Conservation (phyloP, 2,797 vertebrate genomes). For the Rachycentron canadum region DNA sequence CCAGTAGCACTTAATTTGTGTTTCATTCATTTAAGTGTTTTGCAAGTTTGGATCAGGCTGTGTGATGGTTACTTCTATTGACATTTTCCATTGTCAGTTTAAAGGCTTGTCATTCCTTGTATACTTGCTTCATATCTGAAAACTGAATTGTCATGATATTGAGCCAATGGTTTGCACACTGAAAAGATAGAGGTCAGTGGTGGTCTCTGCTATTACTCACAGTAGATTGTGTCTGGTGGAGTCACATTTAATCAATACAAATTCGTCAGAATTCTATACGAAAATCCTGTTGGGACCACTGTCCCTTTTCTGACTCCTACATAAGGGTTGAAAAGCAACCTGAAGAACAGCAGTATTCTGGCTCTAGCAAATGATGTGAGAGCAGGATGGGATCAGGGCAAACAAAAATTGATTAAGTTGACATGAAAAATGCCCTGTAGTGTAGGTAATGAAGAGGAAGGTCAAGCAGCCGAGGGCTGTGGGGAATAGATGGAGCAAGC, state of each 20-base stretch:
- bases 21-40: conserved; percentile 42
- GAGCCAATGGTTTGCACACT: conserved; percentile 9
- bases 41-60: conserved; percentile 28
- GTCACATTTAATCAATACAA: conserved; percentile 34
- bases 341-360: conserved; percentile 19
- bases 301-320: background rate
- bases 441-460: conserved; percentile 56
- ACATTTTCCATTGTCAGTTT: conserved; percentile 9
- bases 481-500: conserved; percentile 49
- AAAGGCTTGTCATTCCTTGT: conserved; percentile 19
- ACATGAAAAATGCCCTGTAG: conserved; percentile 59
- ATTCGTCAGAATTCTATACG: conserved; percentile 13
- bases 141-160: conserved; percentile 29
- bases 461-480: conserved; percentile 49
- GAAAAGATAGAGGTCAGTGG: conserved; percentile 36
- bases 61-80: conserved; percentile 49
- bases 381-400: conserved; percentile 33
- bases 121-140: conserved; percentile 29
- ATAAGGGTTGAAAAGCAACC: conserved; percentile 19
- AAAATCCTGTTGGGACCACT: background rate
- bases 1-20: conserved; percentile 34
- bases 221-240: conserved; percentile 26
- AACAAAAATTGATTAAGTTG: conserved; percentile 65
- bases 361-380: conserved; percentile 26
- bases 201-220: conserved; percentile 15